Conservation (phyloP, 1,140 invertebrate species). For the Brachionus calyciflorus region DNA sequence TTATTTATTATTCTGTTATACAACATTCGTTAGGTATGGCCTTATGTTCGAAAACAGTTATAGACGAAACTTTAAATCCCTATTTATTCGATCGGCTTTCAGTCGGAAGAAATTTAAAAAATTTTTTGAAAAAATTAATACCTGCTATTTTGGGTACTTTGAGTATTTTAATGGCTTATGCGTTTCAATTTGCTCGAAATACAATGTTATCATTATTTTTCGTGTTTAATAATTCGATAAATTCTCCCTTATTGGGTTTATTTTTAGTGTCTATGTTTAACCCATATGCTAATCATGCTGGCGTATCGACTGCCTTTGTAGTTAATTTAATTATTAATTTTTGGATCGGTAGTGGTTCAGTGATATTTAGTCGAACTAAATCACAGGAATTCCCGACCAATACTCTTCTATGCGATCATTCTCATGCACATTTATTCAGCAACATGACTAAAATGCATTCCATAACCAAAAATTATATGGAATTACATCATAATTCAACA, state of each 20-base stretch:
- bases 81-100: background rate
- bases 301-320: background rate
- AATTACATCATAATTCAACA: background rate
- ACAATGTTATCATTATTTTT: conserved; percentile 36
- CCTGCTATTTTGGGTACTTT: background rate
- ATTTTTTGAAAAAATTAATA: background rate
- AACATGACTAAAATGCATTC: background rate
- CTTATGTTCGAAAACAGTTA: background rate
- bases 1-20: conserved; percentile 18
- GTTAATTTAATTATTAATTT: conserved; percentile 9
- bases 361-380: conserved; percentile 17
- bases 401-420: background rate
- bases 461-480: background rate
- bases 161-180: background rate
- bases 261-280: conserved; percentile 36
- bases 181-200: conserved; percentile 20
- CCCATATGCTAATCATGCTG: conserved; percentile 16
- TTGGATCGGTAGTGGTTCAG: background rate
- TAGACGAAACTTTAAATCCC: conserved; percentile 1
- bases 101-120: background rate
- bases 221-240: conserved; percentile 11
- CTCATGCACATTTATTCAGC: background rate
- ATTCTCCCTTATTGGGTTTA: background rate
- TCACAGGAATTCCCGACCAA: background rate
- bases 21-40: conserved; percentile 27